These are phyloP conservation scores for Sphaerodactylus townsendi DNA, from an alignment of 2,113 vertebrate genomes.

Conservation along the genomic window DNA sequence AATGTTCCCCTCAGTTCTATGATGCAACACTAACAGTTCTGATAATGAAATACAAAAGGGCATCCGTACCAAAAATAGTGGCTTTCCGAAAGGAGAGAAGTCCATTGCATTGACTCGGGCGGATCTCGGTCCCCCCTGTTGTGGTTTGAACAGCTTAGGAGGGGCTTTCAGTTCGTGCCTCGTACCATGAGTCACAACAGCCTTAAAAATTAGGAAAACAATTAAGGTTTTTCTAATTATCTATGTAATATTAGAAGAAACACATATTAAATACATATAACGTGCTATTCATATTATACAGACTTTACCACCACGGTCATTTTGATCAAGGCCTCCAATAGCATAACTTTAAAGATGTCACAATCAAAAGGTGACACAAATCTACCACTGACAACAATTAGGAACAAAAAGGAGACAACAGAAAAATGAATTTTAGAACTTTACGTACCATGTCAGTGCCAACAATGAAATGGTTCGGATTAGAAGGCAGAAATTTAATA, in stretches of 20 bases:
- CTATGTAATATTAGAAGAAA: background rate
- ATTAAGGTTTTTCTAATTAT: background rate
- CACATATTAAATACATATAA: background rate
- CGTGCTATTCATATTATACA: background rate
- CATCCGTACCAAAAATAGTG: conserved; percentile 87
- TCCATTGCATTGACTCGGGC: conserved; percentile 82
- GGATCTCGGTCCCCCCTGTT: conserved; percentile 69
- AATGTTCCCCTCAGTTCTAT: background rate
- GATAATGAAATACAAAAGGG: background rate
- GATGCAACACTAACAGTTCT: background rate
- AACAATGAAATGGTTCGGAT: conserved; percentile 88
- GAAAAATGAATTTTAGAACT: rapidly evolving
- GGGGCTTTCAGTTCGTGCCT: conserved; percentile 81
- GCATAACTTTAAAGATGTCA: background rate
- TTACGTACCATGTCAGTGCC: conserved; percentile 89
- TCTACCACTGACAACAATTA: background rate
- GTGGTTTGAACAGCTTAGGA: conserved; percentile 83
- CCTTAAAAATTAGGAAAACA: conserved; percentile 67
- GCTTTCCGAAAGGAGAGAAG: conserved; percentile 86
- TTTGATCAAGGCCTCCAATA: background rate
- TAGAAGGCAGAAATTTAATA: conserved; percentile 86
- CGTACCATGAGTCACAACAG: conserved; percentile 85
- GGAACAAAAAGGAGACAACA: background rate
- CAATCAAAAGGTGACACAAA: background rate
- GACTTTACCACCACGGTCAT: background rate